Conservation (phyloP, 2,113 vertebrate genomes). For the Neogobius melanostomus region DNA sequence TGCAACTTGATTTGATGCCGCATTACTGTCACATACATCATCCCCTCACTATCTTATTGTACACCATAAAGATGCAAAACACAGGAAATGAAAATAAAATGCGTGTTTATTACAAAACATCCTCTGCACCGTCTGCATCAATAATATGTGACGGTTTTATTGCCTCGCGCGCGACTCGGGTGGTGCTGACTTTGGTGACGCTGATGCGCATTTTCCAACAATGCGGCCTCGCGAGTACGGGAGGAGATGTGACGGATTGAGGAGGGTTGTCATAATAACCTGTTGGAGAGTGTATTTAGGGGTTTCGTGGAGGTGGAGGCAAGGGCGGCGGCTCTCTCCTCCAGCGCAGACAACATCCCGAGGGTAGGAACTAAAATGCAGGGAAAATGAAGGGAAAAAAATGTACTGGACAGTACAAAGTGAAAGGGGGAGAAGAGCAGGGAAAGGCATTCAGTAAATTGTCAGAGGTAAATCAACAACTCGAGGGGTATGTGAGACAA, state of each 20-base stretch:
- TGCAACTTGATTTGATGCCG: constrained; percentile 10
- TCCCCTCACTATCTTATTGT: not conserved
- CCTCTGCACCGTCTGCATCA: not conserved
- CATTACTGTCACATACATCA: not conserved
- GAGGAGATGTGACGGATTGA: not conserved
- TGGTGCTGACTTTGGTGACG: constrained; percentile 11
- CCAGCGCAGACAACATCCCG: no score
- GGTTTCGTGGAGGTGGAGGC: no score
- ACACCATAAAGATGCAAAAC: not conserved
- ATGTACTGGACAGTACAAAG: no score
- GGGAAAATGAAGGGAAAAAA: no score
- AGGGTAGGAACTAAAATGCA: no score
- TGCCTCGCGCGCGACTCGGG: constrained; percentile 3
- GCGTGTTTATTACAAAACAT: constrained; percentile 10
- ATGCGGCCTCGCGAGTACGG: not conserved
- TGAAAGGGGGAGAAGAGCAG: no score
- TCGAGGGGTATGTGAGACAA: no score
- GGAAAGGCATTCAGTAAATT: no score
- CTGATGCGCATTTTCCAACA: constrained; percentile 7
- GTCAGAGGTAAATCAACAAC: no score
- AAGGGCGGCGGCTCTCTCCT: no score
- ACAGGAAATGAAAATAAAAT: constrained; percentile 1
- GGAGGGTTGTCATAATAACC: constrained; percentile 3
- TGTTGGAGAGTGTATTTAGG: not conserved
- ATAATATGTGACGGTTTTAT: constrained; percentile 14